These are phyloP conservation scores for Paguma larvata DNA, from an alignment of 2,797 vertebrate species.

Conservation along the genomic window DNA sequence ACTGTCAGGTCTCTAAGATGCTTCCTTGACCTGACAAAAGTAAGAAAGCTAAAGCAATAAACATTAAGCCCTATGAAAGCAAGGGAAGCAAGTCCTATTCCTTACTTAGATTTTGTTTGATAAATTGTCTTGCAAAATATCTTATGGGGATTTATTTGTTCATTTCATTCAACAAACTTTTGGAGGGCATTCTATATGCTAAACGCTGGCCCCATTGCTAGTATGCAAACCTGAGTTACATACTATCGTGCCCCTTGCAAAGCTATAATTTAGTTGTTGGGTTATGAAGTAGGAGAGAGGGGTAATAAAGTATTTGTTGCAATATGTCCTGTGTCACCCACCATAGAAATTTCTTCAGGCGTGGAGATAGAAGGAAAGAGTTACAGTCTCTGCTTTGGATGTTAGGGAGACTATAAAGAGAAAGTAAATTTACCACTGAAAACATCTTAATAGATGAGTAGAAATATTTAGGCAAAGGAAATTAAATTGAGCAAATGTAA, in stretches of 20 bases:
- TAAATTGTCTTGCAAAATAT: neutral
- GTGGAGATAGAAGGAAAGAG: neutral
- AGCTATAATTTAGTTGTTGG: neutral
- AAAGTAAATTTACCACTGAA: neutral
- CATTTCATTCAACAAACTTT: neutral
- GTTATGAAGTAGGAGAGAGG: neutral
- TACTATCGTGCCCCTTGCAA: neutral
- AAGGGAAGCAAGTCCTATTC: neutral
- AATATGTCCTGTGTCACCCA: neutral
- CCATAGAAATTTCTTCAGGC: neutral
- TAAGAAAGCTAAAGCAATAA: neutral
- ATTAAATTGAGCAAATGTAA: neutral
- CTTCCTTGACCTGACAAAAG: neutral
- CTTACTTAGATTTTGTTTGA: neutral
- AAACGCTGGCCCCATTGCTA: neutral
- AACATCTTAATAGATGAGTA: neutral
- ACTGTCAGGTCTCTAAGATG: neutral
- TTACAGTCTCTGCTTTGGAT: neutral
- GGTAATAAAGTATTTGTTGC: neutral
- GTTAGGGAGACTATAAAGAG: neutral
- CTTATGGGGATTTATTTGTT: neutral
- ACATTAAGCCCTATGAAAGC: neutral
- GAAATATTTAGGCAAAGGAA: slow-evolving; percentile 7
- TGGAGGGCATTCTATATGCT: neutral
- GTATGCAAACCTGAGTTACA: neutral